A percentile compares a stretch with the other conserved stretches of the same genome.
These are phyloP conservation scores for Noctua comes DNA, from an alignment of 2,888 invertebrate species.

Conservation along the genomic window DNA sequence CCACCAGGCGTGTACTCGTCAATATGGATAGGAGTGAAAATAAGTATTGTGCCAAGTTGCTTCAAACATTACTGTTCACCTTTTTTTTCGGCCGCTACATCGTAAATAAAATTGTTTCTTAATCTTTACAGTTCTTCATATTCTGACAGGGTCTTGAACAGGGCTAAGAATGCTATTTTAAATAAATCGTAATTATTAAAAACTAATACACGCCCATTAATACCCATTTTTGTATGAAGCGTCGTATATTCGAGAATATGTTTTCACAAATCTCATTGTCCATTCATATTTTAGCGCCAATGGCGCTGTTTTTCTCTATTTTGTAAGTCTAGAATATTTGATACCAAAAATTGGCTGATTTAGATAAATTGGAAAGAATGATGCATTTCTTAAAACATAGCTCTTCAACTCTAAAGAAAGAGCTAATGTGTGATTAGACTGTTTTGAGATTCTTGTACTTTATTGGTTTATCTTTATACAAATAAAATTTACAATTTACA, in stretches of 20 bases:
- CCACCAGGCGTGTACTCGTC: conserved; percentile 41
- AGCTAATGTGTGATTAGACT: conserved; percentile 78
- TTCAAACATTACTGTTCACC: conserved; percentile 15
- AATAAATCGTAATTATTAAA: conserved; percentile 31
- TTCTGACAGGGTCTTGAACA: conserved; percentile 60
- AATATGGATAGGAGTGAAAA: background rate
- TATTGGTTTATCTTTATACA: conserved; percentile 83
- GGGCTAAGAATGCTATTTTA: conserved; percentile 51
- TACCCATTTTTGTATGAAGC: conserved; percentile 46
- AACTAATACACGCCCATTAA: conserved; percentile 40
- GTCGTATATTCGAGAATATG: conserved; percentile 52
- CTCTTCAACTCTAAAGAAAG: conserved; percentile 68
- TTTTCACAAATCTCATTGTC: conserved; percentile 53
- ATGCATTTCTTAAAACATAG: conserved; percentile 62
- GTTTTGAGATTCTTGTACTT: conserved; percentile 86
- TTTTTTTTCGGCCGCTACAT: conserved; percentile 11
- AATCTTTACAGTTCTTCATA: conserved; percentile 33
- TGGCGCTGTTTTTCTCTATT: conserved; percentile 61
- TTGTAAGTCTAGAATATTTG: conserved; percentile 72
- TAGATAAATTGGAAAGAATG: conserved; percentile 72
- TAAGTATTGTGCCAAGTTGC: conserved; percentile 32
- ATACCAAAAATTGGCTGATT: conserved; percentile 82
- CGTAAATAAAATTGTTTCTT: conserved; percentile 6
- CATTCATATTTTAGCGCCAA: conserved; percentile 43
- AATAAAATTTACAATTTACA: conserved; percentile 88